Evolutionary conservation across 2,113 vertebrate genomes (phyloP).

Genomic region (Thomomys bottae): DNA sequence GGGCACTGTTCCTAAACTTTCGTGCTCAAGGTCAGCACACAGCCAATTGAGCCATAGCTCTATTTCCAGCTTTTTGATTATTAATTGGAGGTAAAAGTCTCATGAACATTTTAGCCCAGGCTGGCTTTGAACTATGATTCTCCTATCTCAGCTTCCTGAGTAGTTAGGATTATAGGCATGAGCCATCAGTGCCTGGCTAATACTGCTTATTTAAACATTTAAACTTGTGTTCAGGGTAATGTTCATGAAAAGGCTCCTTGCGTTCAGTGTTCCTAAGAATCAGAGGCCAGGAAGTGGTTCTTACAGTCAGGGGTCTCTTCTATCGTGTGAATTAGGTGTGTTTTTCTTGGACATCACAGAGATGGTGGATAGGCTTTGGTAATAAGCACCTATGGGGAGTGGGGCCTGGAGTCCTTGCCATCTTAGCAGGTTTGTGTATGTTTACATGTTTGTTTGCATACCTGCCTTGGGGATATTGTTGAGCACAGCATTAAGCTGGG

Average conservation of each 20-base stretch:
- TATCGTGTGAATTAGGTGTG: neutral
- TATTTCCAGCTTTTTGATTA: too few relatives aligned
- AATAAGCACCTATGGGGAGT: neutral
- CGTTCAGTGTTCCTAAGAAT: neutral
- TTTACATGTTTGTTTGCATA: neutral
- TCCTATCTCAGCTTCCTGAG: too few relatives aligned
- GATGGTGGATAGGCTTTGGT: neutral
- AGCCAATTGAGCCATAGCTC: too few relatives aligned
- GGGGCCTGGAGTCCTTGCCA: neutral
- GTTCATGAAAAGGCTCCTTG: neutral
- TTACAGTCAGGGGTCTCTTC: neutral
- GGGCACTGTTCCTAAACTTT: too few relatives aligned
- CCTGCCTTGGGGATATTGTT: neutral
- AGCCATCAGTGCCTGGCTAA: too few relatives aligned
- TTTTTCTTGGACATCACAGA: neutral
- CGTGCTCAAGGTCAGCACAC: too few relatives aligned
- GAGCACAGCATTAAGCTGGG: neutral
- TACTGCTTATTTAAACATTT: neutral
- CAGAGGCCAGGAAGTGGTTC: neutral
- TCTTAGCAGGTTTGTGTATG: neutral
- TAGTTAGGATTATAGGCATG: too few relatives aligned
- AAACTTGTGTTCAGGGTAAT: too few relatives aligned
- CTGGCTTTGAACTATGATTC: too few relatives aligned
- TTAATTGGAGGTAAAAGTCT: too few relatives aligned
- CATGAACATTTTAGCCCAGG: too few relatives aligned